Conservation (phyloP, 2,113 vertebrate genomes). For the Gallinago paraguaiae region DNA sequence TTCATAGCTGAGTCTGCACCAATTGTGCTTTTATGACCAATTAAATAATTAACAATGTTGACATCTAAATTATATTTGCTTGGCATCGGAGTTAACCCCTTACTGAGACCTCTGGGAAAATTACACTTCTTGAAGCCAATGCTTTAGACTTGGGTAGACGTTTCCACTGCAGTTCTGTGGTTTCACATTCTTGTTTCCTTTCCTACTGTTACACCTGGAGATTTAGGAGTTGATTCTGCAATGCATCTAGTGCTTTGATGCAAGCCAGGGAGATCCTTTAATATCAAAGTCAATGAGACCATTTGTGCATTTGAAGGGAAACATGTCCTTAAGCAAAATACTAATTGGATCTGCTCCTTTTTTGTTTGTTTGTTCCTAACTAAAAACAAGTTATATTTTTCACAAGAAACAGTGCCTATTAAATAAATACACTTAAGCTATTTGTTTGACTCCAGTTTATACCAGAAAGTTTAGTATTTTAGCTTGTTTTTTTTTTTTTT, state of each 20-base stretch:
- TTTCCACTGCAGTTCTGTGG: not conserved
- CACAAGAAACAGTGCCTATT: not conserved
- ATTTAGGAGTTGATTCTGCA: not conserved
- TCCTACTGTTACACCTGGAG: not conserved
- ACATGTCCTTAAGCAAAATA: not conserved
- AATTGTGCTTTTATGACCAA: conserved; percentile 38
- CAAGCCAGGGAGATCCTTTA: not conserved
- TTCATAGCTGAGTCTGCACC: not conserved
- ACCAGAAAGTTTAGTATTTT: not conserved
- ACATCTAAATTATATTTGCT: conserved; percentile 56
- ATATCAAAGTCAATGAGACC: not conserved
- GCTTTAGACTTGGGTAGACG: not conserved
- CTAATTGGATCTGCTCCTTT: not conserved
- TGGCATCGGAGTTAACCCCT: conserved; percentile 42
- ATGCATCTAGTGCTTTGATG: not conserved
- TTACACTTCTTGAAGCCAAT: accelerated
- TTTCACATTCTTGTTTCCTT: not conserved
- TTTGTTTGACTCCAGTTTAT: not conserved
- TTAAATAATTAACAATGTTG: conserved; percentile 68
- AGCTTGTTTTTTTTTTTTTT: too few species aligned
- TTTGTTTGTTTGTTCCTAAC: not conserved
- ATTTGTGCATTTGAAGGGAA: not conserved
- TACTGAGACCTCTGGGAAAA: not conserved
- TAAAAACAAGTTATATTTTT: not conserved
- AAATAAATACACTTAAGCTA: not conserved